Base-by-base conservation (phyloP, 2,797 vertebrate genomes). In the Botia almorhae region DNA sequence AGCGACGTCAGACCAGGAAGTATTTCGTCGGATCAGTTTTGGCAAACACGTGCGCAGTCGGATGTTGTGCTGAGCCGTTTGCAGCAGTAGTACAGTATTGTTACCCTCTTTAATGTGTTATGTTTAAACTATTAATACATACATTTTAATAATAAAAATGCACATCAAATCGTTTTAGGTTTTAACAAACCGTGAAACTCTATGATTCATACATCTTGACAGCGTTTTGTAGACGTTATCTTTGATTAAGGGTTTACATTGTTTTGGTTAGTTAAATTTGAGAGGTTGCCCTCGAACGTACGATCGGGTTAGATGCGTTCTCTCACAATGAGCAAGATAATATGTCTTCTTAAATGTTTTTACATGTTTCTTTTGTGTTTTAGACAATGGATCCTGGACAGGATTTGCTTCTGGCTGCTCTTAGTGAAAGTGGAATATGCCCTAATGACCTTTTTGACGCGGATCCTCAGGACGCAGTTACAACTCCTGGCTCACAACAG, bases 341-440 rank as follows among this genome's bases (percentile, higher is more conserved):
- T 1, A 43, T 43, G 7, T 43, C 39, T 10, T 43, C 39, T 8
- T 43, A 43, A 43, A 43, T 8, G 39, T n/a, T 43, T 51, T 26
- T 76, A 29, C 12, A 11, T 46, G 36, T 0, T 67, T 13, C 69
- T 12, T 0, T 0, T 83, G 78, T 87, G 26, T 89, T 89, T 78
- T 23, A 98, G 96, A 98, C 94, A 92, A 95, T 98, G 96, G 97
- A 99, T 93, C 97, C 97, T 87, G 97, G 96, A 93, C 98, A 99
- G 92, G 98, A 99, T 93, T 95, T 99, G 91, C 94, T 99, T 84
- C 96, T 99, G 83, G 95, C 98, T 91, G 98, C 98, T 89, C 94
- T 99, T 83, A 99, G 98, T 88, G 98, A 99, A 92, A 98, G 98
- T 87, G 98, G 98, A 85, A 99, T 99, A 92, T 98, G 97, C 89